Percentiles rank a stretch among this genome's conserved stretches.
phyloP scores from a whole-genome alignment of 2,888 invertebrate genomes.

The Tanypteryx hageni region DNA sequence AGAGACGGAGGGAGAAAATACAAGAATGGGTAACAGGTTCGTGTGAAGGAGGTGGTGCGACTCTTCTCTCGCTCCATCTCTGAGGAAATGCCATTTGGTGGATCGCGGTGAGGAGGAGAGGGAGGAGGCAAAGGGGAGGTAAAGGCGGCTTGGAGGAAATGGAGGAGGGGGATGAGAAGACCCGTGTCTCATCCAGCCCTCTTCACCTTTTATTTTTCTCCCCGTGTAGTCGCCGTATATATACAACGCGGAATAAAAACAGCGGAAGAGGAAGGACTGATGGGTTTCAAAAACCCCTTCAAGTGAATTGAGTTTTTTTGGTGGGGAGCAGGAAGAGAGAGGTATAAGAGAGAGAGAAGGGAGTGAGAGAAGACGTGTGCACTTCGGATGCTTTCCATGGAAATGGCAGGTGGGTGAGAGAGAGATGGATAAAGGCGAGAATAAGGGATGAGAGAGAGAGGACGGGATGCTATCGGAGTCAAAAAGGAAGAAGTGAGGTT shows the following conservation, averaged over 20 bases:
- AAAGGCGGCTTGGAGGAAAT: background rate
- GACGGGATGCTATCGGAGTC: background rate
- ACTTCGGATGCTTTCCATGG: background rate
- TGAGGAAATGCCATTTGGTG: conserved; percentile 25
- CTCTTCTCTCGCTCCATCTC: conserved; percentile 3
- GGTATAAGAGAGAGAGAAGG: too few species aligned
- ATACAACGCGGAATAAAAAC: background rate
- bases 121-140: too few species aligned
- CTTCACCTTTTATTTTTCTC: background rate
- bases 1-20: background rate
- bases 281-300: conserved; percentile 32
- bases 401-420: background rate
- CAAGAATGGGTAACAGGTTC: conserved; percentile 20
- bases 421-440: background rate
- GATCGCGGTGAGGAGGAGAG: background rate
- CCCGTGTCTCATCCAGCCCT: background rate
- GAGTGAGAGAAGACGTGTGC: background rate
- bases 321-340: background rate
- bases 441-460: background rate
- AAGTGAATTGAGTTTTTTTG: conserved; percentile 26
- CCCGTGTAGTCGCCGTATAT: background rate
- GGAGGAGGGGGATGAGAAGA: background rate
- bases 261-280: conserved; percentile 23
- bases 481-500: background rate
- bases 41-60: background rate